Evolutionary conservation across 2,888 invertebrate species (phyloP).

Genomic region (Therioaphis trifolii): DNA sequence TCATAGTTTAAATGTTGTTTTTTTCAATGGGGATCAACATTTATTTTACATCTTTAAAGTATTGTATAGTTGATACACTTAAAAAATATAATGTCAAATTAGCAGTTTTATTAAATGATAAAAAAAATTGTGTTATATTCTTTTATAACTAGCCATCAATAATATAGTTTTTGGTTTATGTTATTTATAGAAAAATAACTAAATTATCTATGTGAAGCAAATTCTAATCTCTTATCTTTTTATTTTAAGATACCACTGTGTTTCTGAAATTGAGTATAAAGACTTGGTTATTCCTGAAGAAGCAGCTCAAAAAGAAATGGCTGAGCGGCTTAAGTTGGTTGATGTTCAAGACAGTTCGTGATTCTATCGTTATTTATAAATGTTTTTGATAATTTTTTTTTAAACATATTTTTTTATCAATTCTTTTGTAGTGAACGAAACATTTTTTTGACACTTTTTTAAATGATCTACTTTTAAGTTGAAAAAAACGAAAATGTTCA

Average conservation of each 20-base stretch:
- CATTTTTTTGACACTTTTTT: constrained; percentile 52
- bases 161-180: too few relatives aligned
- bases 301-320: constrained; percentile 55
- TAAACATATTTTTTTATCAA: constrained; percentile 41
- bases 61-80: too few relatives aligned
- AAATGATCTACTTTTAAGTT: constrained; percentile 38
- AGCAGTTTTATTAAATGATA: too few relatives aligned
- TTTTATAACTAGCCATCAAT: too few relatives aligned
- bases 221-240: background rate
- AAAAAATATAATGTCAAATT: too few relatives aligned
- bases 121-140: too few relatives aligned
- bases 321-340: constrained; percentile 55
- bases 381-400: constrained; percentile 42
- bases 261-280: constrained; percentile 63
- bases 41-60: too few relatives aligned
- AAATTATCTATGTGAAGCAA: background rate
- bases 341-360: constrained; percentile 54
- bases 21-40: too few relatives aligned
- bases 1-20: too few relatives aligned
- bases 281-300: constrained; percentile 56
- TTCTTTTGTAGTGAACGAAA: constrained; percentile 51
- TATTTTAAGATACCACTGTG: constrained; percentile 63
- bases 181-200: background rate
- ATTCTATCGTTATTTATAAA: constrained; percentile 51
- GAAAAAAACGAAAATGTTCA: constrained; percentile 28